Percentiles rank a stretch among this genome's conserved stretches.
Evolutionary conservation across 2,888 invertebrate species (phyloP).

Genomic region (Dione juno): DNA sequence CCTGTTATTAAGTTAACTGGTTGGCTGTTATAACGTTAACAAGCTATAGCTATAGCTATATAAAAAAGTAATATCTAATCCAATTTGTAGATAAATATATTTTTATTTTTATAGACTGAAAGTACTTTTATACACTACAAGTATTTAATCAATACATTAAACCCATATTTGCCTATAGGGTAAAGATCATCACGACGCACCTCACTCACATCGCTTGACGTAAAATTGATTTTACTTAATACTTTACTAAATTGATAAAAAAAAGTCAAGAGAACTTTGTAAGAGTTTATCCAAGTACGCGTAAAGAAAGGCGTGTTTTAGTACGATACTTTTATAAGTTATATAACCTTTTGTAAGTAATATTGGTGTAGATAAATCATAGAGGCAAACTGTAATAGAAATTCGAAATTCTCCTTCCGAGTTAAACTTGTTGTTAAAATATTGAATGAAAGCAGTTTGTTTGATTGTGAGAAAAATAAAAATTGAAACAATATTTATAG

Average conservation of each 20-base stretch:
- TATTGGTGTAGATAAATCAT: neutral
- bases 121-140: neutral
- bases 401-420: neutral
- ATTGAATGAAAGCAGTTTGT: neutral
- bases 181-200: neutral
- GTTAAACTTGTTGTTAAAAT: neutral
- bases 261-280: constrained; percentile 18
- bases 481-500: neutral
- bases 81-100: no score
- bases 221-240: constrained; percentile 7
- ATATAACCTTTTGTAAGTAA: neutral
- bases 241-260: constrained; percentile 5
- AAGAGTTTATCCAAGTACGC: neutral
- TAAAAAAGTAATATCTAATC: no score
- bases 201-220: constrained; percentile 7
- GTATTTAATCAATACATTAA: neutral
- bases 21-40: neutral
- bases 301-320: neutral
- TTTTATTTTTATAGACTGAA: no score
- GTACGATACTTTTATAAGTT: neutral
- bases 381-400: neutral
- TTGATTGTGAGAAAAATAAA: neutral
- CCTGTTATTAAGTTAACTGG: neutral
- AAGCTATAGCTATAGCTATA: neutral
- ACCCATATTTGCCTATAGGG: neutral